Evolutionary conservation across 1,140 invertebrate genomes (phyloP), one percentile per base, ranked within the genome.

Genomic region (Apis laboriosa): DNA sequence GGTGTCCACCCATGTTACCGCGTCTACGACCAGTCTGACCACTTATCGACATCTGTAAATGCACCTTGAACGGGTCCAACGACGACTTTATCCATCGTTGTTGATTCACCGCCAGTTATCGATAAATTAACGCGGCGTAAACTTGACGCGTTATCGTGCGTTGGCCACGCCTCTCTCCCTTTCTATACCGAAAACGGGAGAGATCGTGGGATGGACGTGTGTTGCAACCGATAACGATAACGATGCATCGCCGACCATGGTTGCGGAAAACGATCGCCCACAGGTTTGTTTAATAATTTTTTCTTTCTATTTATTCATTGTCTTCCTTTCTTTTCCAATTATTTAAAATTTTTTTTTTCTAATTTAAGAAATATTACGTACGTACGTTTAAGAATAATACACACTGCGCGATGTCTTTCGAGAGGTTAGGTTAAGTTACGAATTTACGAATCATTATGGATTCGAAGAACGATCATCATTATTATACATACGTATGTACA

Each of bases 11-110:
- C 81, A 83, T 76, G 60, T 28, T 17, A 19, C 4, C 43, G 3
- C 51, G 81, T 72, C 66, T 72, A 83, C 81, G 60, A 66, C 67
- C 81, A 72, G 76, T 72, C 67, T 56, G 55, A 66, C 74, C 60
- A 60, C 81, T 83, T 78, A 83, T 83, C 81, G 81, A 83, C 81
- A 58, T 34, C n/a, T 72, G 56, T 78, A 71, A 78, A 28, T 43
- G 81, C 76, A 78, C 75, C 75, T 77, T 70, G 80, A 78, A 83
- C 81, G 81, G 28, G 49, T 21, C 53, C 58, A 43, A 15, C 67
- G 60, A 78, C 67, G 76, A 64, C 76, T 83, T 71, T 78, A 78
- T 78, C 58, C 66, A n/a, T 34, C 67, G 21, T 24, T 43, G 34
- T 49, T 78, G 81, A 83, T 78, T 83, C 80, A 17, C n/a, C 21